Evolutionary conservation across 2,888 invertebrate species (phyloP), one percentile per base, ranked within the genome.

Genomic region (Cephalotes varians): DNA sequence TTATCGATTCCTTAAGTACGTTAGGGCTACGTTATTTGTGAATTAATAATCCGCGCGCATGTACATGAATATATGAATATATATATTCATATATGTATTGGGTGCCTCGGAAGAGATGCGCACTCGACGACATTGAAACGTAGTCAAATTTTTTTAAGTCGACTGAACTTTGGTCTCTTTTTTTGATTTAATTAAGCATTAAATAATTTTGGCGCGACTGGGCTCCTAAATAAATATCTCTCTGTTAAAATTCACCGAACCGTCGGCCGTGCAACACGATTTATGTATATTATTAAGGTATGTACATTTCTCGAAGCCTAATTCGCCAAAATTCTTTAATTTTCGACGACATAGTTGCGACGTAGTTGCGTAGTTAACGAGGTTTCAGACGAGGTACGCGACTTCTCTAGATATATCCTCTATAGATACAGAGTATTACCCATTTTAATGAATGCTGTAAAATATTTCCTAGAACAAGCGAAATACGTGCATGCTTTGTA

Each of bases 381-480:
- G 21, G 7, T 37, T 64, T 51, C 76, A 37, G 12, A 51, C n/a
- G n/a, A 76, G 77, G 21, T 34, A 56, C 28, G 44, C 34, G 31
- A 44, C 18, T 71, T 71, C 54, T 44, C 12, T 12, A 56, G 44
- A 34, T 44, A 40, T 40, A 40, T 40, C 18, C 67, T 56, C 51
- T 51, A 51, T n/a, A 44, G 31, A 40, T n/a, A 44, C 56, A 34
- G 40, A 76, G 31, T 69, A 18, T 56, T 56, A 71, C 72, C 56
- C 34, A 71, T 71, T 77, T 71, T 77, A 77, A 77, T 77, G 71
- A 71, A 71, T 77, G 72, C 72, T 25, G 77, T 56, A 69, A 77
- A 77, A 77, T 77, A 71, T 77, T 31, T 77, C 51, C 28, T 31
- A 71, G 28, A 47, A 44, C n/a, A 77, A 77, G 72, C 31, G 21